Evolutionary conservation across 2,113 vertebrate genomes (phyloP).

Genomic region (Lepus americanus): DNA sequence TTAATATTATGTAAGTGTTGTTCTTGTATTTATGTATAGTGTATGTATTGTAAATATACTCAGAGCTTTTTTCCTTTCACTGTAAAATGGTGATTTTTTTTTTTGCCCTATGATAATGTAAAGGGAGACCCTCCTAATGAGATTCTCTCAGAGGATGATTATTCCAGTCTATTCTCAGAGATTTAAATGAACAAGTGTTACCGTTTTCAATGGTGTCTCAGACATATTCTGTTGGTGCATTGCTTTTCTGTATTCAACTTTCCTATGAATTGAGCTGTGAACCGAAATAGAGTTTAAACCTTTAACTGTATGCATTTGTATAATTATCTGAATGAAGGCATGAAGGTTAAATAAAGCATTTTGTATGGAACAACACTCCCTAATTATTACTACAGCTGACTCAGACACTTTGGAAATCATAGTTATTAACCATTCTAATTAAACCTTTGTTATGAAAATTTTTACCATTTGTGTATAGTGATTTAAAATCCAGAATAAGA

Average conservation of each 20-base stretch:
- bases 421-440: slow-evolving; percentile 86
- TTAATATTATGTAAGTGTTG: slow-evolving; percentile 99
- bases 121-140: slow-evolving; percentile 95
- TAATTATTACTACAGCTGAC: slow-evolving; percentile 88
- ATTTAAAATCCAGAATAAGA: slow-evolving; percentile 78
- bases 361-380: slow-evolving; percentile 95
- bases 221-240: slow-evolving; percentile 98
- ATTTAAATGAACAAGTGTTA: slow-evolving; percentile 95
- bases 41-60: slow-evolving; percentile 99
- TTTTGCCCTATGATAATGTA: slow-evolving; percentile 93
- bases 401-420: slow-evolving; percentile 85
- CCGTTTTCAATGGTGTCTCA: slow-evolving; percentile 95
- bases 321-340: slow-evolving; percentile 99
- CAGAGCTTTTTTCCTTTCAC: slow-evolving; percentile 96
- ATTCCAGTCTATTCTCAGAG: slow-evolving; percentile 94
- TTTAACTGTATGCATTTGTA: slow-evolving; percentile 99
- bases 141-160: slow-evolving; percentile 94
- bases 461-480: slow-evolving; percentile 84
- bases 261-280: slow-evolving; percentile 99
- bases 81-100: slow-evolving; percentile 94
- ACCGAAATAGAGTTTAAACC: slow-evolving; percentile 99
- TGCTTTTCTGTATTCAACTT: slow-evolving; percentile 98
- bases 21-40: slow-evolving; percentile 99
- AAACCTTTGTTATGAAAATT: slow-evolving; percentile 86
- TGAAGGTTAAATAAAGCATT: slow-evolving; percentile 99